A percentile compares a stretch with the other conserved stretches of the same genome.
Conservation (phyloP, 1,140 invertebrate species). For the Daktulosphaira vitifoliae region DNA sequence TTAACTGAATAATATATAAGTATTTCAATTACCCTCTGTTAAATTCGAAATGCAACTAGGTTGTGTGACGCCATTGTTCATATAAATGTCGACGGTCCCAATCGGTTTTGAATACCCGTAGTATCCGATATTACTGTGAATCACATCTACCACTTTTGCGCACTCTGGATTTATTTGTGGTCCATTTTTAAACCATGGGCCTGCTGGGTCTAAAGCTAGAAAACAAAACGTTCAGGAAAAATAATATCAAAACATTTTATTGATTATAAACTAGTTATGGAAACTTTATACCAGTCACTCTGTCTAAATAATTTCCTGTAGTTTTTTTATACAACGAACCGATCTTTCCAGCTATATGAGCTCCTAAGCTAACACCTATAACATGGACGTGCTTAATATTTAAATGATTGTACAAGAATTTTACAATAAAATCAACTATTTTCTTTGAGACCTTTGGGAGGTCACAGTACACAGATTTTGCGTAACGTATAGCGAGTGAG, state of each 20-base stretch:
- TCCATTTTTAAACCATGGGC: not conserved
- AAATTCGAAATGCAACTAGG: not conserved
- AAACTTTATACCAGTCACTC: not conserved
- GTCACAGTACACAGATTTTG: too few species aligned
- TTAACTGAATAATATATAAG: too few species aligned
- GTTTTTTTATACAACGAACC: not conserved
- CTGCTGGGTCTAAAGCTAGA: constrained; percentile 2
- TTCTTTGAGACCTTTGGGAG: too few species aligned
- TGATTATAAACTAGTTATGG: too few species aligned
- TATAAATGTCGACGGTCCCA: constrained; percentile 8
- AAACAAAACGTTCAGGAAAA: too few species aligned
- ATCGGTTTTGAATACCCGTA: not conserved
- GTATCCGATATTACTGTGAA: not conserved
- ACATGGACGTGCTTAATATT: not conserved
- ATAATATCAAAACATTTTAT: too few species aligned
- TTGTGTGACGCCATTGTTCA: not conserved
- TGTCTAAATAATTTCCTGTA: not conserved
- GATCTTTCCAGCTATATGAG: not conserved
- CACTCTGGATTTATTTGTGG: not conserved
- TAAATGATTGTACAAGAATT: not conserved
- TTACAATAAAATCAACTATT: too few species aligned
- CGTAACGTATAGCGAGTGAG: too few species aligned
- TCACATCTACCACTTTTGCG: not conserved
- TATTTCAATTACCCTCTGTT: too few species aligned
- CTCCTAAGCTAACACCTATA: constrained; percentile 2